A percentile compares a stretch with the other conserved stretches of the same genome.
phyloP scores from a whole-genome alignment of 1,140 invertebrate genomes.

The Cydia splendana region DNA sequence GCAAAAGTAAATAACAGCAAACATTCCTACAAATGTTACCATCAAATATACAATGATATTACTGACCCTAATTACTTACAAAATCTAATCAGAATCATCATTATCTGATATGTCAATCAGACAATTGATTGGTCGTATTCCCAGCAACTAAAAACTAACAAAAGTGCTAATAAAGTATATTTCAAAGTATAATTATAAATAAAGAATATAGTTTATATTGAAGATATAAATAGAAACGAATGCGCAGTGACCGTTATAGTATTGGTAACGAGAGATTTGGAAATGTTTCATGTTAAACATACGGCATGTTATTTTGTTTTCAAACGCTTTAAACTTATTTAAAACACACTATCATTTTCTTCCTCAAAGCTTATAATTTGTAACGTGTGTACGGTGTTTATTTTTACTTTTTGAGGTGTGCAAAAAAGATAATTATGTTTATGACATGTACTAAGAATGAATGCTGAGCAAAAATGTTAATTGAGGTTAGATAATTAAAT shows the following conservation, averaged over 20 bases:
- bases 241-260: slow-evolving; percentile 26
- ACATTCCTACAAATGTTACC: not conserved
- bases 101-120: slow-evolving; percentile 3
- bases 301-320: slow-evolving; percentile 26
- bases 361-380: too few species aligned
- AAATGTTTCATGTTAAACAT: slow-evolving; percentile 42
- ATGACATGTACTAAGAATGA: too few species aligned
- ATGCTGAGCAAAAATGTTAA: too few species aligned
- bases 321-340: not conserved
- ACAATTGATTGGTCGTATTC: slow-evolving; percentile 21
- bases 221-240: slow-evolving; percentile 24
- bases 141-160: slow-evolving; percentile 6
- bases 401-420: too few species aligned
- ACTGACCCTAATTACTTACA: slow-evolving; percentile 20
- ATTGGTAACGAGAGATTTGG: slow-evolving; percentile 42
- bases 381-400: too few species aligned
- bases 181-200: slow-evolving; percentile 13
- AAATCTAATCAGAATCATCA: slow-evolving; percentile 13
- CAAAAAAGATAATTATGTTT: too few species aligned
- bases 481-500: too few species aligned
- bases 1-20: too few species aligned
- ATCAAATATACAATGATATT: not conserved
- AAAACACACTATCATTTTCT: too few species aligned
- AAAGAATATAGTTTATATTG: slow-evolving; percentile 29
- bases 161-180: slow-evolving; percentile 8